These are phyloP conservation scores for Micromys minutus DNA, from an alignment of 2,113 vertebrate species.

Conservation along the genomic window DNA sequence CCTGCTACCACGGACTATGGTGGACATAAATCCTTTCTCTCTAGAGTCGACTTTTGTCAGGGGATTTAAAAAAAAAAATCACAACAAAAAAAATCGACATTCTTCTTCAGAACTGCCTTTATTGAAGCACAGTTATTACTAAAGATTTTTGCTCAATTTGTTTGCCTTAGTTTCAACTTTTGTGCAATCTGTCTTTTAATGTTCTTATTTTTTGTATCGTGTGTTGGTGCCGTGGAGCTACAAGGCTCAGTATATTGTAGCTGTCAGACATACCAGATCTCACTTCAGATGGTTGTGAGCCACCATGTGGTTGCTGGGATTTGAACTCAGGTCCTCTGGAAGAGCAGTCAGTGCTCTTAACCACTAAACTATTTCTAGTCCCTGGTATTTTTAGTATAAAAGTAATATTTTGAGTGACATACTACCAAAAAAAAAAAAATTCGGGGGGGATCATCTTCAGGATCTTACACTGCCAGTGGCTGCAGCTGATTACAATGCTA, in stretches of 20 bases:
- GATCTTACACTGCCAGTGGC: not conserved
- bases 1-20: not conserved
- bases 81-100: not conserved
- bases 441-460: not conserved
- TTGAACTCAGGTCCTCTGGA: not conserved
- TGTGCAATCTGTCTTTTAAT: conserved; percentile 5
- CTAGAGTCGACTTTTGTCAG: not conserved
- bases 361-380: not conserved
- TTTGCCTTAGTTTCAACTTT: conserved; percentile 26
- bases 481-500: not conserved
- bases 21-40: not conserved
- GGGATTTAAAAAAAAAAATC: too few species aligned
- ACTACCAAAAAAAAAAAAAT: not conserved
- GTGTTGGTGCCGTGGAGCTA: not conserved
- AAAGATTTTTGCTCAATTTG: conserved; percentile 26
- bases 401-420: not conserved
- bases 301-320: not conserved
- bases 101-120: not conserved
- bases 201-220: not conserved
- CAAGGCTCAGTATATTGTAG: too few species aligned
- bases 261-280: too few species aligned
- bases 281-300: not conserved
- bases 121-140: not conserved
- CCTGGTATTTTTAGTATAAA: conserved; percentile 11
- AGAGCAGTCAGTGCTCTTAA: not conserved